Conservation (phyloP, 2,113 vertebrate species). For the Sceloporus undulatus region DNA sequence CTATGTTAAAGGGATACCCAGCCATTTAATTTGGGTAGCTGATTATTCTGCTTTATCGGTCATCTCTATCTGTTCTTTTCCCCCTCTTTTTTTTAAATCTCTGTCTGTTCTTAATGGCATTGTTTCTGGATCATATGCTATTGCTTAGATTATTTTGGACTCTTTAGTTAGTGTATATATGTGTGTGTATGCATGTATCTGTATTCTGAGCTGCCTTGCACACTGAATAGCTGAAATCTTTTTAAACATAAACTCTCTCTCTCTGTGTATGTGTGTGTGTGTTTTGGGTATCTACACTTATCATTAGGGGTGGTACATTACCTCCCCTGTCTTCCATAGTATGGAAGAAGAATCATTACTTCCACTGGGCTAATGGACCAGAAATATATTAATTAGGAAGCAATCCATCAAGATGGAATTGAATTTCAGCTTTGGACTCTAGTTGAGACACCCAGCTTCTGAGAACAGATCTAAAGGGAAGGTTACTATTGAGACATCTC, state of each 20-base stretch:
- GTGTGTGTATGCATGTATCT: background rate
- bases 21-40: background rate
- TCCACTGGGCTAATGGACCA: background rate
- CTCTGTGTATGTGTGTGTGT: too few relatives aligned
- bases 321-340: background rate
- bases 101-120: background rate
- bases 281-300: background rate
- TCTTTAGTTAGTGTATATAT: background rate
- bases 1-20: too few relatives aligned
- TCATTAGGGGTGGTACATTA: background rate
- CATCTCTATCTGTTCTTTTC: background rate
- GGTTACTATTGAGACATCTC: background rate
- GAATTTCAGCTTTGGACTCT: background rate
- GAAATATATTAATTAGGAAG: background rate
- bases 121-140: background rate
- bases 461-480: background rate
- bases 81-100: background rate
- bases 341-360: background rate
- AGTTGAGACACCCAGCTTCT: background rate
- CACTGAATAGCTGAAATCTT: background rate
- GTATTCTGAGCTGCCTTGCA: background rate
- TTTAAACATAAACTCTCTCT: background rate
- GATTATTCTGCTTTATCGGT: background rate
- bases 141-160: background rate
- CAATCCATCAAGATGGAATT: background rate